phyloP scores from a whole-genome alignment of 1,140 invertebrate genomes.

The Bombyx mori region ASM3026992v2 NC_085135.1:2701501-2702000 shows the following conservation, averaged over 20 bases:
- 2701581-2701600: slow-evolving; percentile 51
- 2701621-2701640: slow-evolving; percentile 19
- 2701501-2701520: slow-evolving; percentile 26
- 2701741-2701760: slow-evolving; percentile 30
- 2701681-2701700: slow-evolving; percentile 29
- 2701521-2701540: slow-evolving; percentile 23
- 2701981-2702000: slow-evolving; percentile 19
- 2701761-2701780: slow-evolving; percentile 44
- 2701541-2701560: slow-evolving; percentile 27
- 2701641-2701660: slow-evolving; percentile 32
- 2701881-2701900: slow-evolving; percentile 26
- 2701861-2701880: slow-evolving; percentile 12
- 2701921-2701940: slow-evolving; percentile 29
- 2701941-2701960: slow-evolving; percentile 27
- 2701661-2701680: slow-evolving; percentile 51
- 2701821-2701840: slow-evolving; percentile 32
- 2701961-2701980: slow-evolving; percentile 28
- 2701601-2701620: slow-evolving; percentile 29
- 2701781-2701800: slow-evolving; percentile 42
- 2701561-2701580: slow-evolving; percentile 19
- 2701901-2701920: slow-evolving; percentile 29
- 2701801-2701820: slow-evolving; percentile 36
- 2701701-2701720: slow-evolving; percentile 42
- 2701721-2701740: slow-evolving; percentile 22
- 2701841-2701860: slow-evolving; percentile 17